Conservation (phyloP, 2,888 invertebrate species). For the Eremobia ochroleuca region DNA sequence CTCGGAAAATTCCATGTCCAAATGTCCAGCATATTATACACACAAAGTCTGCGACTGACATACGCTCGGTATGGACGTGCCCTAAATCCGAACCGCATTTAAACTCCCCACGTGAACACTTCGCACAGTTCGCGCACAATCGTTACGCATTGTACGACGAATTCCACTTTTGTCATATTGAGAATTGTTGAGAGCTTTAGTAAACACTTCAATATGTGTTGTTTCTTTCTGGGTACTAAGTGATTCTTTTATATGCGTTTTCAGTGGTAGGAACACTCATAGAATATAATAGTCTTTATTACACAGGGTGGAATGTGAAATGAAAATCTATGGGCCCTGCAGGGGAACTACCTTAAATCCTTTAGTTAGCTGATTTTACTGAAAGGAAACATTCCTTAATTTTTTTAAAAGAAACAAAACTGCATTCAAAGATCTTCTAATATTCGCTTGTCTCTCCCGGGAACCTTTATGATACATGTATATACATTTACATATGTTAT, state of each 20-base stretch:
- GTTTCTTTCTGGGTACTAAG: not conserved
- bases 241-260: not conserved
- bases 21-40: not conserved
- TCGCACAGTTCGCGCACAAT: not conserved
- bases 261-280: too few relatives aligned
- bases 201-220: conserved; percentile 5
- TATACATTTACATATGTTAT: too few relatives aligned
- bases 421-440: too few relatives aligned
- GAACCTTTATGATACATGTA: too few relatives aligned
- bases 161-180: conserved; percentile 20
- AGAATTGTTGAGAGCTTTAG: conserved; percentile 15
- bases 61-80: conserved; percentile 1
- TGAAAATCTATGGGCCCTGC: too few relatives aligned
- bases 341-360: too few relatives aligned
- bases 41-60: conserved; percentile 6
- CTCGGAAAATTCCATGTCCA: not conserved
- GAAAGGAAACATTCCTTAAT: too few relatives aligned
- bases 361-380: too few relatives aligned
- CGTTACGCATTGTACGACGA: conserved; percentile 31
- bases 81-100: conserved; percentile 25
- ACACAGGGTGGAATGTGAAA: too few relatives aligned
- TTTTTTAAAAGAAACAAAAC: too few relatives aligned
- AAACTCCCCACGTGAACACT: conserved; percentile 18
- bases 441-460: too few relatives aligned
- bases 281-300: not conserved